Conservation (phyloP, 2,888 invertebrate genomes). For the Dryobota labecula region DNA sequence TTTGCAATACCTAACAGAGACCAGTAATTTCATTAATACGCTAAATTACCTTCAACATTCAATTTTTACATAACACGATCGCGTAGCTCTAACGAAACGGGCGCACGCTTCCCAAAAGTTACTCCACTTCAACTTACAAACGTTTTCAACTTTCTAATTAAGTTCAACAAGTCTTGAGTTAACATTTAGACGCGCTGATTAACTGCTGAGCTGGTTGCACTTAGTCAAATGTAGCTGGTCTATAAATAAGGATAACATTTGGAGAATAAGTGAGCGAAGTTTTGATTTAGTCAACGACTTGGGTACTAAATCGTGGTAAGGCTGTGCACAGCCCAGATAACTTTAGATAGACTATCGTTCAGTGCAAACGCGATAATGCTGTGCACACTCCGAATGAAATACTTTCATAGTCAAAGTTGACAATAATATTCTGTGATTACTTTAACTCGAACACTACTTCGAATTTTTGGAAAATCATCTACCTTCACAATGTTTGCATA, state of each 20-base stretch:
- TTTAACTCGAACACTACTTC: too few relatives aligned
- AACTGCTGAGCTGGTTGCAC: conserved; percentile 73
- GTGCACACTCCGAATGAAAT: neutral
- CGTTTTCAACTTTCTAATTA: conserved; percentile 87
- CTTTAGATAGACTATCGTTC: neutral
- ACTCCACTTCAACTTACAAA: conserved; percentile 69
- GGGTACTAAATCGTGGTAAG: conserved; percentile 21
- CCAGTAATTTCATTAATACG: conserved; percentile 4
- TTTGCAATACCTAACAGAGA: too few relatives aligned
- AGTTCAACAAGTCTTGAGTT: conserved; percentile 83
- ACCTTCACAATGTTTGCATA: too few relatives aligned
- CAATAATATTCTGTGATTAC: too few relatives aligned
- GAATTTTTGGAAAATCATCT: too few relatives aligned
- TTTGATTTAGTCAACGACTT: conserved; percentile 32
- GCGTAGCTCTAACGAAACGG: conserved; percentile 54
- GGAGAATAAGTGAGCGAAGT: conserved; percentile 42
- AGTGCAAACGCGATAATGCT: neutral
- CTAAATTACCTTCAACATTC: conserved; percentile 34
- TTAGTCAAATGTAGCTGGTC: conserved; percentile 68
- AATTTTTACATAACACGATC: conserved; percentile 59
- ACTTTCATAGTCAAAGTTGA: neutral
- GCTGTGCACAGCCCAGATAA: neutral
- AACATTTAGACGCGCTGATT: conserved; percentile 87
- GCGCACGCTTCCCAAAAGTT: conserved; percentile 72
- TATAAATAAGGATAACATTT: conserved; percentile 61